These are phyloP conservation scores for Sericinus montela DNA, from an alignment of 2,888 invertebrate species.

Conservation along the genomic window DNA sequence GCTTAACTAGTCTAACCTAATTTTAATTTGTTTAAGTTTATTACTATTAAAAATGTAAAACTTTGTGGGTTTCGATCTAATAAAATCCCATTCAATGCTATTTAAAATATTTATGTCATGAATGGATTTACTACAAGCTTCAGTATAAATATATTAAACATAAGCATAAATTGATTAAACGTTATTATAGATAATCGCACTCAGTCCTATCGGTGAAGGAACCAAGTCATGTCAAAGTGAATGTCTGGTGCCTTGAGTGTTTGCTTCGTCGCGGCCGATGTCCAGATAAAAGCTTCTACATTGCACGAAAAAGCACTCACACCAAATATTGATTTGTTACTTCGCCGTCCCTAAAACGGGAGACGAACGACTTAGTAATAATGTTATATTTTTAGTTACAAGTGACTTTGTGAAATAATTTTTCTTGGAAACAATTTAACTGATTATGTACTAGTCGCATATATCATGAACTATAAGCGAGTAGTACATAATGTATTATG, in stretches of 20 bases:
- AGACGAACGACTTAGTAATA: slow-evolving; percentile 36
- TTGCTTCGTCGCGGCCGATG: slow-evolving; percentile 73
- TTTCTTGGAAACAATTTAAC: background rate
- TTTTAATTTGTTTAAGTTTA: too few relatives aligned
- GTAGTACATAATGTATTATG: too few relatives aligned
- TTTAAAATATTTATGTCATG: too few relatives aligned
- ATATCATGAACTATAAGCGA: too few relatives aligned
- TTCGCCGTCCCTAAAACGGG: slow-evolving; percentile 68
- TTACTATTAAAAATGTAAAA: too few relatives aligned
- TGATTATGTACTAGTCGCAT: too few relatives aligned
- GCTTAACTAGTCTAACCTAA: too few relatives aligned
- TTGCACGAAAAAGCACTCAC: slow-evolving; percentile 80
- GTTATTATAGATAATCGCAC: background rate
- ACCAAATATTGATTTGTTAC: slow-evolving; percentile 79
- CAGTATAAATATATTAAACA: too few relatives aligned
- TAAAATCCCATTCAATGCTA: too few relatives aligned
- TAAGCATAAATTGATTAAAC: too few relatives aligned
- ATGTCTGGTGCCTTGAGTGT: slow-evolving; percentile 70
- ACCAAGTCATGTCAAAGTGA: slow-evolving; percentile 67
- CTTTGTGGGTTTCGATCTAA: too few relatives aligned
- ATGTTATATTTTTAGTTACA: slow-evolving; percentile 14
- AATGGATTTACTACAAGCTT: too few relatives aligned
- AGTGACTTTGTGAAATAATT: background rate
- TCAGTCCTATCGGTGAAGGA: slow-evolving; percentile 21
- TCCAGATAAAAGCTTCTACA: slow-evolving; percentile 79